Evolutionary conservation across 1,140 invertebrate species (phyloP).

Genomic region (Heliconius hewitsoni): DNA sequence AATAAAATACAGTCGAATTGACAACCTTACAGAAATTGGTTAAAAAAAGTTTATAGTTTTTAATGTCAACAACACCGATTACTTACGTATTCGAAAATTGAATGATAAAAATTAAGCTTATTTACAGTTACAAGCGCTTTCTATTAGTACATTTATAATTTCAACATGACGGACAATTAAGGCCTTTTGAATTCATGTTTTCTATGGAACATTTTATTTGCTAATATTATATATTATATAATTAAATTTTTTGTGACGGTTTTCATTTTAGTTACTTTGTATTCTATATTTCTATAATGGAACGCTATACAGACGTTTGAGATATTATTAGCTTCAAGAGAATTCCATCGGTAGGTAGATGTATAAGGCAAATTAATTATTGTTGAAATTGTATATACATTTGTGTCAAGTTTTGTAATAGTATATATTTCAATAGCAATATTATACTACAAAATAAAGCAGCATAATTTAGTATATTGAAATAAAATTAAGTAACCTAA

Average conservation of each 20-base stretch:
- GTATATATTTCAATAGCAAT: background rate
- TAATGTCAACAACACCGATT: background rate
- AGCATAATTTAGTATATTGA: too few relatives aligned
- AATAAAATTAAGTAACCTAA: too few relatives aligned
- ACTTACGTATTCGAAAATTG: background rate
- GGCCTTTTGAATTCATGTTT: conserved; percentile 1
- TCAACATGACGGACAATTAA: background rate
- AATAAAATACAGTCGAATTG: too few relatives aligned
- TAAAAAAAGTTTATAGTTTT: background rate
- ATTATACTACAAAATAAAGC: too few relatives aligned
- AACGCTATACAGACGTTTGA: background rate
- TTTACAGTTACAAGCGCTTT: background rate
- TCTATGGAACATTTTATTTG: background rate
- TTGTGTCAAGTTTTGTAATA: background rate
- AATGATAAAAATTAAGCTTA: background rate
- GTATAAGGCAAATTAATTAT: background rate
- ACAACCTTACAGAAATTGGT: too few relatives aligned
- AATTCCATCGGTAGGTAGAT: background rate
- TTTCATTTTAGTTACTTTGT: background rate
- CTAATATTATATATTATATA: background rate
- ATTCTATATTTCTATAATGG: background rate
- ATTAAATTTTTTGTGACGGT: background rate
- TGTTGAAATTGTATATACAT: background rate
- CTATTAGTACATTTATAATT: background rate
- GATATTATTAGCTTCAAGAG: background rate